Conservation (phyloP, 2,797 vertebrate genomes). For the Pantherophis vulpinus region DNA sequence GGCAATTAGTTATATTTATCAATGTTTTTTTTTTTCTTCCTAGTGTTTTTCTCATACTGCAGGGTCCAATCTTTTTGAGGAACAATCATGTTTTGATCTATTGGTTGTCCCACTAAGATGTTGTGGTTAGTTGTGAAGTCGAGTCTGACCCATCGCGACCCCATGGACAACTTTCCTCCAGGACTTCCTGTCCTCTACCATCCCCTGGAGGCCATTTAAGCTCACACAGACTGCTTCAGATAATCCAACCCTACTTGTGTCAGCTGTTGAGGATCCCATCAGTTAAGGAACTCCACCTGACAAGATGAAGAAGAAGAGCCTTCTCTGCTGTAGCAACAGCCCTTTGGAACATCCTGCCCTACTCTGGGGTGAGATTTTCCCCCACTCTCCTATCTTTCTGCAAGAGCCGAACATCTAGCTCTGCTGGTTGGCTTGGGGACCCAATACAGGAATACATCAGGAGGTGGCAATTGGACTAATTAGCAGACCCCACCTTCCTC, state of each 20-base stretch:
- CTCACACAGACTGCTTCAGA: no score
- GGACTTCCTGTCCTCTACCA: no score
- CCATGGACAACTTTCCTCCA: no score
- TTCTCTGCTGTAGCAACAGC: neutral
- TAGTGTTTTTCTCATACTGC: neutral
- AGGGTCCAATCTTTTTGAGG: neutral
- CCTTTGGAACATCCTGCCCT: neutral
- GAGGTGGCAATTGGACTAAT: neutral
- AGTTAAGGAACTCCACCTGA: neutral
- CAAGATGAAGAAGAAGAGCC: neutral
- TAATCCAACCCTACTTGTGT: neutral
- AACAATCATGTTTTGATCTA: neutral
- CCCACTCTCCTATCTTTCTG: neutral
- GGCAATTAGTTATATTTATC: conserved; percentile 34
- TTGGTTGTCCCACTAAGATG: neutral
- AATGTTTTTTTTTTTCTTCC: neutral
- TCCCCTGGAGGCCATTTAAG: no score
- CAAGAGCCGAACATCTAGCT: neutral
- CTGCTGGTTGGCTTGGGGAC: neutral
- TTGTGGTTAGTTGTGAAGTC: no score
- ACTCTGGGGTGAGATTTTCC: neutral
- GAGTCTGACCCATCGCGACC: no score
- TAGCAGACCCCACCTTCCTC: neutral
- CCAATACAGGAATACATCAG: neutral
- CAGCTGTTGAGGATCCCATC: neutral